Conservation (phyloP, 2,888 invertebrate species). For the Agrotis exclamationis region DNA sequence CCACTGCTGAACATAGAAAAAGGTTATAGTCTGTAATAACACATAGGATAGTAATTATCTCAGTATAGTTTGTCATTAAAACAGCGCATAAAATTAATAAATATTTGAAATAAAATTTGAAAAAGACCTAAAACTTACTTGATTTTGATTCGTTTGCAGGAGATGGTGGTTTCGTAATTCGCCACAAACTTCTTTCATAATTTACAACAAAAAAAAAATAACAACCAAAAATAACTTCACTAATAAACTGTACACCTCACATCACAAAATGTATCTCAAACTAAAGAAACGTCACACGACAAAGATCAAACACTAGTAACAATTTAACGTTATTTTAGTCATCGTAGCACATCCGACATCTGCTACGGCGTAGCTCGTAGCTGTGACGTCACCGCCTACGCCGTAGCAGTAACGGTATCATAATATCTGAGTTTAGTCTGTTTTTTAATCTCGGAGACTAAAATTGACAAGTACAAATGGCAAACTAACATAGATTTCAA, state of each 20-base stretch:
- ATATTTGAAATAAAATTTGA: too few relatives aligned
- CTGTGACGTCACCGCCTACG: constrained; percentile 36
- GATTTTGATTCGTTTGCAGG: background rate
- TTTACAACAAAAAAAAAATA: constrained; percentile 9
- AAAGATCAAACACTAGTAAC: constrained; percentile 42
- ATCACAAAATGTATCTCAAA: constrained; percentile 5
- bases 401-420: constrained; percentile 10
- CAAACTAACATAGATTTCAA: too few relatives aligned
- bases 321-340: background rate
- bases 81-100: too few relatives aligned
- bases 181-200: constrained; percentile 35
- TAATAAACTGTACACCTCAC: background rate
- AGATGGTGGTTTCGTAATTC: constrained; percentile 12
- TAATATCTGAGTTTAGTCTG: background rate
- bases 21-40: too few relatives aligned
- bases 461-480: too few relatives aligned
- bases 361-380: constrained; percentile 43
- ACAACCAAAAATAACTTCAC: background rate
- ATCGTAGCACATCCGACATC: constrained; percentile 32
- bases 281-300: constrained; percentile 21
- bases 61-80: too few relatives aligned
- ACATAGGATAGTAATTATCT: too few relatives aligned
- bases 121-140: too few relatives aligned
- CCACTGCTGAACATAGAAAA: too few relatives aligned
- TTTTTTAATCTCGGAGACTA: too few relatives aligned